Base-by-base conservation (phyloP, 2,797 vertebrate species). In the Australoheros facetus region DNA sequence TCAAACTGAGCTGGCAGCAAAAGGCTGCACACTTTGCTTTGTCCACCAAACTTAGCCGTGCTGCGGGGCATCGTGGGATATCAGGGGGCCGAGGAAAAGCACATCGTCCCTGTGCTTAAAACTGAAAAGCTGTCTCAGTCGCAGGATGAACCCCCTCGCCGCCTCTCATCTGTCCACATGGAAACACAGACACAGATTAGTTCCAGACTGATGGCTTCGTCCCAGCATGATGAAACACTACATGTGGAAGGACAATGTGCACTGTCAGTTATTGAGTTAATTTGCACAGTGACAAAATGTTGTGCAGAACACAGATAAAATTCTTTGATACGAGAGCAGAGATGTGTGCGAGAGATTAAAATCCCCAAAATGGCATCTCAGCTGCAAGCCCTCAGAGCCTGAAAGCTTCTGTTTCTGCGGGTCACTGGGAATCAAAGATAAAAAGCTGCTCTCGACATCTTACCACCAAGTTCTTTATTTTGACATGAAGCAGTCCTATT, bases 131-230 rank as follows among this genome's bases (percentile, higher is more conserved):
- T 5, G 10, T 45, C 14, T 54, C 39, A 64, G 45, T 62, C 0
- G 5, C 69, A 23, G 82, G 81, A 80, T 42, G 58, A 12, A 64
- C 73, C 87, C 16, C 75, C 73, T 75, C 32, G 2, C 62, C 5
- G 69, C 37, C 76, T 73, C 77, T 79, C 57, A 32, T 88, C 71
- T 12, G 73, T 87, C 74, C 79, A 53, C 72, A 77, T 32, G 54
- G 56, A 87, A 84, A 82, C 19, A 83, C 86, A 88, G 54, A 48
- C 69, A 81, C 3, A 88, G 88, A 92, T 90, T 86, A 87, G 83
- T 88, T 91, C 88, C 85, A 91, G 89, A 83, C 78, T 55, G 57
- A 89, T 74, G 84, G 79, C 81, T 30, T 12, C 8, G 76, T 58
- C 87, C 82, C 82, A 73, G 82, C n/a, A 78, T 86, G 64, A 8